A percentile compares a stretch with the other conserved stretches of the same genome.
Conservation (phyloP, 2,113 vertebrate species). For the Sebastes schlegelii region DNA sequence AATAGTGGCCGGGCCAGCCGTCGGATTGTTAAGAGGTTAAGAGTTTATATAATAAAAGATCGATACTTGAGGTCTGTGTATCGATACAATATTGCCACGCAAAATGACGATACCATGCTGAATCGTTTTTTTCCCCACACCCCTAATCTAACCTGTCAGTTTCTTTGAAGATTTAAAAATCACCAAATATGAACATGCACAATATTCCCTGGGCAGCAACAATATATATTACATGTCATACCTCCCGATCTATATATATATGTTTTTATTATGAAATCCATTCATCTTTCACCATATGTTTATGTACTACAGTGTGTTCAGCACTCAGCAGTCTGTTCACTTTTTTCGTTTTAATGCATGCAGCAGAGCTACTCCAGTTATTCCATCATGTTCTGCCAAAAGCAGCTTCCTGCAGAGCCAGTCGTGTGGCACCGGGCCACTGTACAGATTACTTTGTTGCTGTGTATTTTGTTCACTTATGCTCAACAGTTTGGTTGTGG, state of each 20-base stretch:
- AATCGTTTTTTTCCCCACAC: too few relatives aligned
- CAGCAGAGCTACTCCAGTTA: conserved; percentile 48
- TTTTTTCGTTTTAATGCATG: conserved; percentile 38
- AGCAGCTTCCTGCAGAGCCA: conserved; percentile 47
- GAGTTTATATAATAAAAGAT: too few relatives aligned
- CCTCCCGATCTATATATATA: background rate
- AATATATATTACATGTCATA: background rate
- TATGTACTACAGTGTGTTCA: conserved; percentile 11
- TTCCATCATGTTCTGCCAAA: conserved; percentile 56
- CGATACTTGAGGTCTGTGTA: too few relatives aligned
- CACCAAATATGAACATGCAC: background rate
- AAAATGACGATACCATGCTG: too few relatives aligned
- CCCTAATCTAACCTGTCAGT: background rate
- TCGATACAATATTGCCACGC: too few relatives aligned
- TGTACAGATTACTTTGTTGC: conserved; percentile 24
- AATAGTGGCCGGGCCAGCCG: too few relatives aligned
- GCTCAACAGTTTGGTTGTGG: conserved; percentile 32
- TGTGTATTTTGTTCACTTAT: conserved; percentile 16
- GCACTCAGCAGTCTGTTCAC: background rate
- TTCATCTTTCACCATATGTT: conserved; percentile 37
- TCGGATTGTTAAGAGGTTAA: too few relatives aligned
- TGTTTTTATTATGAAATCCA: conserved; percentile 2
- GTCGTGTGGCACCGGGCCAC: conserved; percentile 20
- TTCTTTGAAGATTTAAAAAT: conserved; percentile 12
- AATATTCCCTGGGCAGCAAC: background rate